These are phyloP conservation scores for Lepidurus packardi DNA, from an alignment of 1,140 invertebrate species.

Conservation along the genomic window DNA sequence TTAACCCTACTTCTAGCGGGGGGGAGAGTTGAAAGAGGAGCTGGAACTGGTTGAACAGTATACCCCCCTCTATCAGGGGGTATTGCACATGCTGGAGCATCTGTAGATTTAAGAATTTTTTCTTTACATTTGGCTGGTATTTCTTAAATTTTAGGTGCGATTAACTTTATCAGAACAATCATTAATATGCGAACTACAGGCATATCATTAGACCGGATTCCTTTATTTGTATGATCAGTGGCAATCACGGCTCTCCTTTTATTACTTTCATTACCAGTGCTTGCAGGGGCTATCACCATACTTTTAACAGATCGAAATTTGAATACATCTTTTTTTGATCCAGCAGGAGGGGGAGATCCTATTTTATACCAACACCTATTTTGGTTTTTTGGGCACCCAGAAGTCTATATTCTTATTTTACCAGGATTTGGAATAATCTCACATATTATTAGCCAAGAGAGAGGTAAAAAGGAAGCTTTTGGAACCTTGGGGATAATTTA, in stretches of 20 bases:
- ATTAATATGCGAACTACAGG: constrained; percentile 40
- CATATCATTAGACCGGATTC: constrained; percentile 50
- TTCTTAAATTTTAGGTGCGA: constrained; percentile 59
- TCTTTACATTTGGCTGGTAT: constrained; percentile 59
- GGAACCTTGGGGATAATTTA: constrained; percentile 45
- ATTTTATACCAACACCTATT: constrained; percentile 64
- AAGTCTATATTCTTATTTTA: constrained; percentile 54
- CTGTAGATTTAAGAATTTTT: constrained; percentile 62
- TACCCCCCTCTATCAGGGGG: constrained; percentile 59
- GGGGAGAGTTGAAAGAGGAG: constrained; percentile 54
- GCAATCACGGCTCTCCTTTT: constrained; percentile 45
- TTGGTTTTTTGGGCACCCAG: constrained; percentile 71
- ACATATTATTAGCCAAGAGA: constrained; percentile 40
- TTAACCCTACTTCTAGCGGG: constrained; percentile 54
- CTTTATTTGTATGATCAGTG: constrained; percentile 47
- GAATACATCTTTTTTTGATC: constrained; percentile 48
- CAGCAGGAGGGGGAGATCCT: not conserved
- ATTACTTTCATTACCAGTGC: constrained; percentile 55
- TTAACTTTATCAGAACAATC: constrained; percentile 55
- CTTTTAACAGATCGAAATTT: constrained; percentile 53
- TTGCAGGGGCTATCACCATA: constrained; percentile 68
- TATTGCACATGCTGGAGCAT: constrained; percentile 48
- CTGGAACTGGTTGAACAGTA: constrained; percentile 58
- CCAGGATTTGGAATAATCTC: constrained; percentile 45
- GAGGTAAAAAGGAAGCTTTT: constrained; percentile 43